These are phyloP conservation scores for Periparus ater DNA, from an alignment of 2,797 vertebrate genomes.

Conservation along the genomic window DNA sequence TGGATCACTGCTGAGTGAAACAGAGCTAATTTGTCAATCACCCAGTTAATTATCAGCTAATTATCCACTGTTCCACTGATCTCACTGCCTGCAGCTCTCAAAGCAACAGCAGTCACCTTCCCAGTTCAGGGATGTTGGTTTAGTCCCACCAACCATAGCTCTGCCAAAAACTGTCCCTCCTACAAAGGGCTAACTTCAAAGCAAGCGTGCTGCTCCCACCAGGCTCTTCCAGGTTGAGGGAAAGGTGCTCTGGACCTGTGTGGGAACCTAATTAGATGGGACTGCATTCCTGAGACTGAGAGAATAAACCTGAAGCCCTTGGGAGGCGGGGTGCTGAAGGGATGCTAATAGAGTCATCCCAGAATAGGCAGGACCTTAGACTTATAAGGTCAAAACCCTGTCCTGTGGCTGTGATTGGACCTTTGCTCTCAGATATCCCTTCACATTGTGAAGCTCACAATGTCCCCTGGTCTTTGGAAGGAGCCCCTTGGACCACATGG, in stretches of 20 bases:
- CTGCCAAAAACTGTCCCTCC: neutral
- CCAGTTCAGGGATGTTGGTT: neutral
- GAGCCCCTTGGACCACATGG: too few species aligned
- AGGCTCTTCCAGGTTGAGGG: neutral
- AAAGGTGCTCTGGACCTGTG: neutral
- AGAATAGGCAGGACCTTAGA: too few species aligned
- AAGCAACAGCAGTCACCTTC: neutral
- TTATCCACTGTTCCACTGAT: neutral
- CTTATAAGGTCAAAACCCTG: too few species aligned
- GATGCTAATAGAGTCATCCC: too few species aligned
- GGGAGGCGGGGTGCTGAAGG: too few species aligned
- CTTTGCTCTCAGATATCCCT: too few species aligned
- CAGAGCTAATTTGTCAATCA: neutral
- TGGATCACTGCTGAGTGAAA: neutral
- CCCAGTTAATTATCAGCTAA: neutral
- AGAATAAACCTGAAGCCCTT: too few species aligned
- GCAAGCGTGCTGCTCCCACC: fast-evolving
- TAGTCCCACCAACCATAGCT: neutral
- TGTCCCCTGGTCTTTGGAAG: too few species aligned
- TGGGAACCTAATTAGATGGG: too few species aligned
- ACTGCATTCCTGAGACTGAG: too few species aligned
- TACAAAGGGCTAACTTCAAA: neutral
- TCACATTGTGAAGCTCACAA: too few species aligned
- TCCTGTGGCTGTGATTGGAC: too few species aligned
- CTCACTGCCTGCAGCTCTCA: neutral